phyloP scores from a whole-genome alignment of 2,888 invertebrate species.

The Pachliopta kotzebuea region DNA sequence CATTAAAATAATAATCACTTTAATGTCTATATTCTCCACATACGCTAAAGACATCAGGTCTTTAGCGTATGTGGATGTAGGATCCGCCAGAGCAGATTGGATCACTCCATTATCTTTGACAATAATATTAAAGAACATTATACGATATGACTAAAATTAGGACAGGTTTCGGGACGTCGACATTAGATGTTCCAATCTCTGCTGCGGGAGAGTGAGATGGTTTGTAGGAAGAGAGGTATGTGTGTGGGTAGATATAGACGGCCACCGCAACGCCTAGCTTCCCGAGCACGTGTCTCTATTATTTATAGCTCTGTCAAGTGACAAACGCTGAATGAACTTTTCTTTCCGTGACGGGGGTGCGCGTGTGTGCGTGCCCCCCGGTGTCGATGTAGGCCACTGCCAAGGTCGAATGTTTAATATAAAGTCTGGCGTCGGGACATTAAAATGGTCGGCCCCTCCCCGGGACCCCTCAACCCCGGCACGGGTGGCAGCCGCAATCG shows the following conservation, averaged over 20 bases:
- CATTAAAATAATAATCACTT: too few relatives aligned
- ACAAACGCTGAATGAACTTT: constrained; percentile 74
- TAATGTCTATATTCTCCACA: too few relatives aligned
- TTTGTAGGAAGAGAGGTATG: too few relatives aligned
- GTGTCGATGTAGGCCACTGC: constrained; percentile 79
- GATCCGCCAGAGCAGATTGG: too few relatives aligned
- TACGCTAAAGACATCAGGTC: too few relatives aligned
- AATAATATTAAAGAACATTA: too few relatives aligned
- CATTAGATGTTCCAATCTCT: background rate
- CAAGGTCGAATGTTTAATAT: constrained; percentile 81
- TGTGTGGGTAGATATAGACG: constrained; percentile 31
- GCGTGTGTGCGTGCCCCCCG: constrained; percentile 73
- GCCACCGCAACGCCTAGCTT: constrained; percentile 25
- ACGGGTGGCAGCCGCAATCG: constrained; percentile 73
- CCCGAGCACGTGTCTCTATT: constrained; percentile 66
- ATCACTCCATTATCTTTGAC: too few relatives aligned
- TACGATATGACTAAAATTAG: too few relatives aligned
- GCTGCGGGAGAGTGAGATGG: constrained; percentile 23
- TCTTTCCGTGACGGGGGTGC: constrained; percentile 72
- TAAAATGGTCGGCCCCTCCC: constrained; percentile 77
- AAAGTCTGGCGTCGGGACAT: constrained; percentile 80
- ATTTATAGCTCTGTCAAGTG: constrained; percentile 70
- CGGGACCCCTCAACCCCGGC: constrained; percentile 65
- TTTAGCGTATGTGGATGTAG: too few relatives aligned
- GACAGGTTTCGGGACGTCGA: too few relatives aligned